Evolutionary conservation across 2,888 invertebrate genomes (phyloP).

Genomic region (Hoplodrina ambigua): DNA sequence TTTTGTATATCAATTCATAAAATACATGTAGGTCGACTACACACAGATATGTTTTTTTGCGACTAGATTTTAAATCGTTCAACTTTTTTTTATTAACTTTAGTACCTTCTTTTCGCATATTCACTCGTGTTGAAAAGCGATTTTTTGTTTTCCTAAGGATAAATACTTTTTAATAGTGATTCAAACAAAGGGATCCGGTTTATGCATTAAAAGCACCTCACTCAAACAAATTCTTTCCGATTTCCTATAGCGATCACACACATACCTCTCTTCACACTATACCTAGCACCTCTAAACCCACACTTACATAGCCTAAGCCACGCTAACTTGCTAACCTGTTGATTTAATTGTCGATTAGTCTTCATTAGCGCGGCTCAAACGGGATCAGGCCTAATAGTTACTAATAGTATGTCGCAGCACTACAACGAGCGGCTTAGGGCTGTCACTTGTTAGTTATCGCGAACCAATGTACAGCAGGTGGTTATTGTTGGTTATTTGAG

Average conservation of each 20-base stretch:
- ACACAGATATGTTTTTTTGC: no score
- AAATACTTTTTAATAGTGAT: no score
- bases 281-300: conserved; percentile 38
- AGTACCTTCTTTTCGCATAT: no score
- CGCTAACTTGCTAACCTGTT: conserved; percentile 82
- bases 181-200: no score
- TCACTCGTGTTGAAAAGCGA: no score
- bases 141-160: no score
- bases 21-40: no score
- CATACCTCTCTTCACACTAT: background rate
- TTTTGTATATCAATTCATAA: no score
- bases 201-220: background rate
- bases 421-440: conserved; percentile 69
- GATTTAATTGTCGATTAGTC: conserved; percentile 87
- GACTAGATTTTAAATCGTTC: no score
- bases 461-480: conserved; percentile 59
- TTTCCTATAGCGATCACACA: background rate
- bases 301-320: conserved; percentile 45
- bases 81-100: background rate
- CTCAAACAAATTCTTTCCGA: background rate
- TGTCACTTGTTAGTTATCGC: conserved; percentile 65
- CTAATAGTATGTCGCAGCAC: conserved; percentile 80
- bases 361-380: conserved; percentile 79
- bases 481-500: conserved; percentile 28
- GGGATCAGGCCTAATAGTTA: conserved; percentile 83